phyloP scores from a whole-genome alignment of 2,113 vertebrate genomes.

The Catagonus wagneri region DNA sequence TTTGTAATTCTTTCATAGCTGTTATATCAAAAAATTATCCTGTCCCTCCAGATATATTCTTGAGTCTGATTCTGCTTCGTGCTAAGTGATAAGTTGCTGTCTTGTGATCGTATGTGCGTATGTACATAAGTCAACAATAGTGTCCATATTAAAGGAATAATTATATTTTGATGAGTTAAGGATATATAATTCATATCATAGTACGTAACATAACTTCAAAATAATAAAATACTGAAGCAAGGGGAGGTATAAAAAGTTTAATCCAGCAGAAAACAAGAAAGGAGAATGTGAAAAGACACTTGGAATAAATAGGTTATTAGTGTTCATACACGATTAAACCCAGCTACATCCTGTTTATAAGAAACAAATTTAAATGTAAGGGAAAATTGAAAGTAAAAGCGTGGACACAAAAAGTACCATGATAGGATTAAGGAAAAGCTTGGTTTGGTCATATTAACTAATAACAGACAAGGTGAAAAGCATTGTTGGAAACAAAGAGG shows the following conservation, averaged over 20 bases:
- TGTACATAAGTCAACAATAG: neutral
- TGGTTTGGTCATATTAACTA: neutral
- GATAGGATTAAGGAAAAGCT: neutral
- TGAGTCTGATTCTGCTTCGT: neutral
- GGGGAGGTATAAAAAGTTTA: neutral
- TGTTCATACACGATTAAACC: neutral
- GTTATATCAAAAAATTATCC: neutral
- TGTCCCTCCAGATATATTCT: neutral
- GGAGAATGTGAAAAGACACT: neutral
- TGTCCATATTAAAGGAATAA: neutral
- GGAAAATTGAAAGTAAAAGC: neutral
- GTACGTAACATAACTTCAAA: neutral
- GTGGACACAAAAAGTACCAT: neutral
- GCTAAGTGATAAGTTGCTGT: neutral
- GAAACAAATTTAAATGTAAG: constrained; percentile 3
- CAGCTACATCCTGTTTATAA: neutral
- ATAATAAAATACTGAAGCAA: neutral
- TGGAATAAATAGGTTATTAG: neutral
- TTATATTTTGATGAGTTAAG: neutral
- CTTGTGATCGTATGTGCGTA: neutral
- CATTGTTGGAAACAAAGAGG: constrained; percentile 11
- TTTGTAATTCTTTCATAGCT: neutral
- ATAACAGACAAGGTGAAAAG: neutral
- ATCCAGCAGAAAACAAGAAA: neutral
- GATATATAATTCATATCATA: neutral